Percentiles rank a stretch among this genome's conserved stretches.
Evolutionary conservation across 2,113 vertebrate species (phyloP).

Genomic region (Gavialis gangeticus): DNA sequence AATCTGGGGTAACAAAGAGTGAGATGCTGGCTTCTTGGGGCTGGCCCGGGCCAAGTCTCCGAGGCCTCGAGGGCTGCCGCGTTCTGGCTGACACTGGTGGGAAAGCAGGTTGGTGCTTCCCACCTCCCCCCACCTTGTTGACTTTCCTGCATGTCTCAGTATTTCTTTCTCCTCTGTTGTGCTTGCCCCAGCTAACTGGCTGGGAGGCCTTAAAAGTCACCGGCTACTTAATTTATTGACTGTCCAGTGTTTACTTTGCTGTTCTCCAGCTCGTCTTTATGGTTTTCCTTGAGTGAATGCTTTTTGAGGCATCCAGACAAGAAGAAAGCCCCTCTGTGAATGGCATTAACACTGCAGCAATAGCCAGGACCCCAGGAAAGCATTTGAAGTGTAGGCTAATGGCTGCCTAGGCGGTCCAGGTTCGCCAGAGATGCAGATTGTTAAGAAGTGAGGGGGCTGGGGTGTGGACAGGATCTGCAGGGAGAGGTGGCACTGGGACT

Average conservation of each 20-base stretch:
- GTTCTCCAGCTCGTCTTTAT: rapidly evolving
- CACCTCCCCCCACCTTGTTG: neutral
- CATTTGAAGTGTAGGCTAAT: rapidly evolving
- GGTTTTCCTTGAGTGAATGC: neutral
- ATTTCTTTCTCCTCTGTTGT: neutral
- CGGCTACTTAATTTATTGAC: rapidly evolving
- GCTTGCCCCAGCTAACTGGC: neutral
- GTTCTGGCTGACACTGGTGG: neutral
- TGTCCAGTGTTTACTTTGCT: rapidly evolving
- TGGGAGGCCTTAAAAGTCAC: neutral
- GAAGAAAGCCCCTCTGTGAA: neutral
- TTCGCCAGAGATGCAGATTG: neutral
- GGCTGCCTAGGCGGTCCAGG: neutral
- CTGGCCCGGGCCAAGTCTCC: no score
- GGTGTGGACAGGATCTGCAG: neutral
- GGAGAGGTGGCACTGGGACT: neutral
- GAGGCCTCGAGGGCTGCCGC: no score
- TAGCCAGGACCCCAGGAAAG: neutral
- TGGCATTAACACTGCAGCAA: rapidly evolving
- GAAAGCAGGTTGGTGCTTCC: neutral
- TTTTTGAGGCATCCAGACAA: neutral
- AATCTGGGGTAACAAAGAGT: no score
- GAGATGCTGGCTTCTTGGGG: no score
- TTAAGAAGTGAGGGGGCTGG: neutral
- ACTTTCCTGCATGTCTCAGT: neutral